These are phyloP conservation scores for Gymnobelideus leadbeateri DNA, from an alignment of 2,113 vertebrate species.

Conservation along the genomic window DNA sequence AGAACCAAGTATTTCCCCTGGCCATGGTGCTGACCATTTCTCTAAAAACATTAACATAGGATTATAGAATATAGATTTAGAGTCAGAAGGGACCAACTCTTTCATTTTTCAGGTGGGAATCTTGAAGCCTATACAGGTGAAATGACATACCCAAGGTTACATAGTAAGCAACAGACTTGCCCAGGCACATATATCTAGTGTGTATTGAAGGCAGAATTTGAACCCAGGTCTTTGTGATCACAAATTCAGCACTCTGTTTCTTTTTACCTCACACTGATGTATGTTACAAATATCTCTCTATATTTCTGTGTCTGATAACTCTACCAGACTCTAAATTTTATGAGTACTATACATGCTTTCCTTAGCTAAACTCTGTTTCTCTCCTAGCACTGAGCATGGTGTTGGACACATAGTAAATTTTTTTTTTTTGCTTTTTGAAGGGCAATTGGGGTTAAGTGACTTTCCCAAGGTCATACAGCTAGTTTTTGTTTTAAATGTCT, in stretches of 20 bases:
- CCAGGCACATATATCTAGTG: neutral
- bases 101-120: neutral
- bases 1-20: neutral
- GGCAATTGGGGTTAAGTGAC: no score
- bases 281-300: neutral
- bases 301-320: neutral
- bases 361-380: neutral
- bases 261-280: neutral
- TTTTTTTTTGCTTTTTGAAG: neutral
- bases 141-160: neutral
- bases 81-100: neutral
- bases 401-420: neutral
- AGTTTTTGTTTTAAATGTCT: no score
- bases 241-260: neutral
- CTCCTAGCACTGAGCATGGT: neutral
- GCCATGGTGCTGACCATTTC: neutral
- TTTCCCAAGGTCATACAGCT: no score
- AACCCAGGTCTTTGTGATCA: neutral
- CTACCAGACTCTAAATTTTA: neutral
- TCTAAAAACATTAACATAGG: neutral
- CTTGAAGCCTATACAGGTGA: neutral
- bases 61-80: neutral
- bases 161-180: neutral
- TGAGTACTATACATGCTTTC: neutral
- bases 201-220: neutral